phyloP scores from a whole-genome alignment of 2,113 vertebrate genomes.

The Oncorhynchus mykiss region DNA sequence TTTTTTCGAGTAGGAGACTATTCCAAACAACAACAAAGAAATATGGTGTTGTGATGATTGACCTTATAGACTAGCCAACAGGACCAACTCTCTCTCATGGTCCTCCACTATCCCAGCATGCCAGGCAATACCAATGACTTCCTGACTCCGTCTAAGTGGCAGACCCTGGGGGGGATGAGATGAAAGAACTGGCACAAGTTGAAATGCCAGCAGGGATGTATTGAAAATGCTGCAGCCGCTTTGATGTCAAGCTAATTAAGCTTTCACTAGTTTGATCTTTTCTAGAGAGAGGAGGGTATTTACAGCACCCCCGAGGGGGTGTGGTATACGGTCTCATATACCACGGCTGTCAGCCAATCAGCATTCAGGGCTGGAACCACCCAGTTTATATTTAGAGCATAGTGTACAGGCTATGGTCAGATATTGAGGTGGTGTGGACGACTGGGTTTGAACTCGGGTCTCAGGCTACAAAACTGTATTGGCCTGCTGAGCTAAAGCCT shows the following conservation, averaged over 20 bases:
- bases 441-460: too few species aligned
- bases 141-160: slow-evolving; percentile 64
- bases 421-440: too few species aligned
- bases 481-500: too few species aligned
- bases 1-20: not conserved
- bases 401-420: not conserved
- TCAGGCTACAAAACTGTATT: too few species aligned
- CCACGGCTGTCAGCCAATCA: too few species aligned
- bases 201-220: slow-evolving; percentile 62
- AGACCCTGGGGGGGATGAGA: slow-evolving; percentile 59
- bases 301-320: slow-evolving; percentile 27
- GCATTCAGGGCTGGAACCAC: too few species aligned
- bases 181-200: slow-evolving; percentile 75
- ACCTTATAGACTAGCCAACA: not conserved
- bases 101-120: slow-evolving; percentile 43
- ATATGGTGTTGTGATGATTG: not conserved
- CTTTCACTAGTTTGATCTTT: slow-evolving; percentile 55
- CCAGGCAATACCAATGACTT: slow-evolving; percentile 61
- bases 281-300: slow-evolving; percentile 56
- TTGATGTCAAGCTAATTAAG: slow-evolving; percentile 74
- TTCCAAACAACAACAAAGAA: not conserved
- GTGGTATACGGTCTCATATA: too few species aligned
- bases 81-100: slow-evolving; percentile 1
- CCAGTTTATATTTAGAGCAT: not conserved
- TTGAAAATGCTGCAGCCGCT: slow-evolving; percentile 61